Evolutionary conservation across 2,888 invertebrate species (phyloP), one percentile per base, ranked within the genome.

Genomic region (Archips crataeganus): DNA sequence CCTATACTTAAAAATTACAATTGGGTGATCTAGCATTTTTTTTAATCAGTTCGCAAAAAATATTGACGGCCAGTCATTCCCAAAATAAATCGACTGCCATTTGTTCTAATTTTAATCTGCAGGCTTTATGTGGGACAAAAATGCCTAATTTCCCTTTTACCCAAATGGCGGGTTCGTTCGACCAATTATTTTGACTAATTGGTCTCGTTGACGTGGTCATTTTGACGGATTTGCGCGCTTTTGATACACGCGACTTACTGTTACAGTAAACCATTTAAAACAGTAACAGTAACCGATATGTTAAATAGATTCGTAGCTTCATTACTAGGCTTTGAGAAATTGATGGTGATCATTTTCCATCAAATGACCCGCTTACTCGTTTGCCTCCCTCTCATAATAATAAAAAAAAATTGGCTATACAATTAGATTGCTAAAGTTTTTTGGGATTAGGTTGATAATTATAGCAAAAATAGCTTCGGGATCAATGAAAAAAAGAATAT

Each of bases 181-280:
- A 61, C 74, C 84, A 82, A 82, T 83, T 81, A 83, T 74, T 70
- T 70, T 54, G 69, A 74, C 74, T 80, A 80, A 82, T 81, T 78
- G 80, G 79, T 78, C 77, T 75, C 76, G 79, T 75, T 75, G 78
- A 75, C 78, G 77, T 76, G 76, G 71, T 64, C 75, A 61, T 72
- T 75, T 71, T 73, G 70, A 75, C 70, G 69, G 70, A 77, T 75
- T 61, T 79, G 80, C 79, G 78, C 81, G 77, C 71, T 71, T 75
- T 71, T 70, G 70, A 70, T 63, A 45, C 75, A 75, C 75, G 75
- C 74, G 70, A 75, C 69, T 71, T 54, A 36, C 9, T 64, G 47
- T 64, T 10, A 65, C 11, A 45, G 45, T 59, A 51, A 63, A 69
- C 42, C 59, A 10, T 34, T 68, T 51, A 42, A 11, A 51, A 69